Conservation (phyloP, 2,888 invertebrate species). For the Acrocyrtus sp. region DNA sequence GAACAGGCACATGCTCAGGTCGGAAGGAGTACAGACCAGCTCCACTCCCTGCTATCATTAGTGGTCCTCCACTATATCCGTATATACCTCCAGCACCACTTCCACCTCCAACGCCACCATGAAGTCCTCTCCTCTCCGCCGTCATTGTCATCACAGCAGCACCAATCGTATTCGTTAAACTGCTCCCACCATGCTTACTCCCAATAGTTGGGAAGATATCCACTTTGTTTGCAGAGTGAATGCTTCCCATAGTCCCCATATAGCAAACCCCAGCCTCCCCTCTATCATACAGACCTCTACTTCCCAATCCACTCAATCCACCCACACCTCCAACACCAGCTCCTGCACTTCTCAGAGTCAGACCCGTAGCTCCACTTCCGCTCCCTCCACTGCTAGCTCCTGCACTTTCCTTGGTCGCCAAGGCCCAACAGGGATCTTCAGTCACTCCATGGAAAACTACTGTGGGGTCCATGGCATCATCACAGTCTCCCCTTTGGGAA, state of each 20-base stretch:
- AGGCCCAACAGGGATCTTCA: conserved; percentile 34
- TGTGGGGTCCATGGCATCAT: conserved; percentile 34
- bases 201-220: conserved; percentile 21
- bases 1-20: conserved; percentile 49
- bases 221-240: conserved; percentile 12
- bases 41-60: conserved; percentile 11
- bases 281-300: too few relatives aligned
- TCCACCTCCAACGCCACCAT: conserved; percentile 12
- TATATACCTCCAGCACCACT: conserved; percentile 11
- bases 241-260: conserved; percentile 17
- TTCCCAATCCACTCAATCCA: conserved; percentile 1
- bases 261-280: neutral
- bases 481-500: conserved; percentile 33
- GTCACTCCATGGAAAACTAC: conserved; percentile 32
- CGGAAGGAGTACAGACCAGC: conserved; percentile 44
- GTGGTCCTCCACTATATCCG: conserved; percentile 9
- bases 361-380: conserved; percentile 1
- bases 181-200: neutral
- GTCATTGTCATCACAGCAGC: conserved; percentile 37
- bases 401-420: neutral
- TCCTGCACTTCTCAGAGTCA: too few relatives aligned
- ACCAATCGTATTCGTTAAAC: conserved; percentile 5
- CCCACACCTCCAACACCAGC: neutral
- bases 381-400: neutral
- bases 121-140: conserved; percentile 14